These are phyloP conservation scores for Magallana angulata DNA, from an alignment of 1,140 invertebrate species.

Conservation along the genomic window DNA sequence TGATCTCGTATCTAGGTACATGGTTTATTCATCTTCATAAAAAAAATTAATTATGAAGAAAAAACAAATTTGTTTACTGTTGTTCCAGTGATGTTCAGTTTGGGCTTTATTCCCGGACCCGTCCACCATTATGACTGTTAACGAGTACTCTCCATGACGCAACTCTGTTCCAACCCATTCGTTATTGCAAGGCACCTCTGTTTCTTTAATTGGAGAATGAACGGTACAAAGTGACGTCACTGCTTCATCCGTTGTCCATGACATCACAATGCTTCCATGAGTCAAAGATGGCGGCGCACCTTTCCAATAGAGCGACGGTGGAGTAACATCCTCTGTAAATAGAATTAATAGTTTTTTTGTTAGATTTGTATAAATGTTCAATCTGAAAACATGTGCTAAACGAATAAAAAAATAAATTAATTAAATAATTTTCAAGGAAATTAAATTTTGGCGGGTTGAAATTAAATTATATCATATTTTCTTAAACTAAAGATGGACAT, in stretches of 20 bases:
- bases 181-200: background rate
- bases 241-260: background rate
- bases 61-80: background rate
- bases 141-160: background rate
- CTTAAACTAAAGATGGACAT: too few relatives aligned
- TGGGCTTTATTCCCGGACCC: background rate
- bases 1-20: too few relatives aligned
- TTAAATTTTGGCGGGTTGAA: too few relatives aligned
- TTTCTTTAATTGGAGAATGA: background rate
- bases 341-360: too few relatives aligned
- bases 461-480: too few relatives aligned
- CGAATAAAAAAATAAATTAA: too few relatives aligned
- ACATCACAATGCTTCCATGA: background rate
- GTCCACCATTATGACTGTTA: slow-evolving; percentile 8
- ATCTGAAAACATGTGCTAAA: too few relatives aligned
- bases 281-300: background rate
- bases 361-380: too few relatives aligned
- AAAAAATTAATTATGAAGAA: too few relatives aligned
- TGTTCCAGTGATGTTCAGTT: background rate
- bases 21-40: too few relatives aligned
- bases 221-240: slow-evolving; percentile 12
- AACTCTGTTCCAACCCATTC: background rate
- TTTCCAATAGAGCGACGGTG: background rate
- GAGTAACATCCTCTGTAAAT: background rate
- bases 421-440: too few relatives aligned